Evolutionary conservation across 2,888 invertebrate species (phyloP).

Genomic region (Melangyna quadrimaculata): DNA sequence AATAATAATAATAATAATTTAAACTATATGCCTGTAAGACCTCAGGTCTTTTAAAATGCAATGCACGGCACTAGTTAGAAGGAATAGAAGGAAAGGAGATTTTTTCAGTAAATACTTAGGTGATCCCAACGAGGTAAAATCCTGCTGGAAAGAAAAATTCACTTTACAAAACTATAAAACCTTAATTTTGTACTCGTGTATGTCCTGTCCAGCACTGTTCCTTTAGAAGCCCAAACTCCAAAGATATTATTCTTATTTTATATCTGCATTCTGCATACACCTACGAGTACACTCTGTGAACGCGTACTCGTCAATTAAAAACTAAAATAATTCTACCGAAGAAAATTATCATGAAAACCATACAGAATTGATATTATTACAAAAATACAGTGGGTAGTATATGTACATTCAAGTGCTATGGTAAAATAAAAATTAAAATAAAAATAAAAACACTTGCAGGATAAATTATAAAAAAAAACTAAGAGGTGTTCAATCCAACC

Average conservation of each 20-base stretch:
- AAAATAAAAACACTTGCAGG: slow-evolving; percentile 11
- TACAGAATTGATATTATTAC: slow-evolving; percentile 24
- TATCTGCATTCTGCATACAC: neutral
- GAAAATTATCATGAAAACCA: slow-evolving; percentile 22
- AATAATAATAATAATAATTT: too few relatives aligned
- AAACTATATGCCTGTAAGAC: too few relatives aligned
- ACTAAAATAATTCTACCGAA: neutral
- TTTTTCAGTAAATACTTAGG: too few relatives aligned
- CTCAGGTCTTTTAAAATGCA: too few relatives aligned
- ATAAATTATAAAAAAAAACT: slow-evolving; percentile 15
- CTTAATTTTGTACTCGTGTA: too few relatives aligned
- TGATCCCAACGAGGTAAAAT: too few relatives aligned
- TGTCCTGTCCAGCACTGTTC: too few relatives aligned
- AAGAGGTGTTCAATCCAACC: slow-evolving; percentile 40
- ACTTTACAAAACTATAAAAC: too few relatives aligned
- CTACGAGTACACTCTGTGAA: neutral
- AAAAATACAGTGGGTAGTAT: slow-evolving; percentile 47
- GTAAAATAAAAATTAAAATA: neutral
- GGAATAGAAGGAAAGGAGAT: too few relatives aligned
- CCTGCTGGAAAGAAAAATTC: too few relatives aligned
- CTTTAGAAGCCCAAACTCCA: neutral
- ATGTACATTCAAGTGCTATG: slow-evolving; percentile 34
- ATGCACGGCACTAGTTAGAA: too few relatives aligned
- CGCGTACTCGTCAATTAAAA: neutral
- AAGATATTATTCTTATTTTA: neutral